Evolutionary conservation across 2,888 invertebrate genomes (phyloP).

Genomic region (Drosophila peninsularis): DNA sequence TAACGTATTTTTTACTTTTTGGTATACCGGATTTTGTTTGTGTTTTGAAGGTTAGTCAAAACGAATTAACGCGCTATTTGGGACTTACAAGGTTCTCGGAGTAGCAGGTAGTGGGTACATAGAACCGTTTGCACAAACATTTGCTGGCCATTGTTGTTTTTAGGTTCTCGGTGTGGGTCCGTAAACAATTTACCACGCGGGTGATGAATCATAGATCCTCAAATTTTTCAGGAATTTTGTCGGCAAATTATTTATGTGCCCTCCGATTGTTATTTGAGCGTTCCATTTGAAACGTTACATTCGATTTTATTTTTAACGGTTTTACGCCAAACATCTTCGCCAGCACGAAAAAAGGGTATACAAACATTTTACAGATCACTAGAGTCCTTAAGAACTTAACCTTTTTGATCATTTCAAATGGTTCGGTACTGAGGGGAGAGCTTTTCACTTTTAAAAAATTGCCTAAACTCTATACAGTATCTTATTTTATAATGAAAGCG

Average conservation of each 20-base stretch:
- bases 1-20: conserved; percentile 61
- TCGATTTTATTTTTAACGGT: conserved; percentile 48
- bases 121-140: conserved; percentile 38
- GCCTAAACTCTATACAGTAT: too few relatives aligned
- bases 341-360: neutral
- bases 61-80: conserved; percentile 76
- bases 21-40: conserved; percentile 43
- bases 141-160: conserved; percentile 69
- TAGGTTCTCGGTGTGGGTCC: conserved; percentile 58
- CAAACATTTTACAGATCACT: neutral
- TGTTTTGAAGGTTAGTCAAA: conserved; percentile 75
- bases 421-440: too few relatives aligned
- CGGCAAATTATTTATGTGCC: conserved; percentile 62
- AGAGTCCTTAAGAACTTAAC: too few relatives aligned
- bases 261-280: conserved; percentile 56
- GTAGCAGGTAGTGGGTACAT: conserved; percentile 61
- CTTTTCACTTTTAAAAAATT: too few relatives aligned
- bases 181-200: conserved; percentile 65
- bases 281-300: conserved; percentile 30
- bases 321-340: conserved; percentile 10
- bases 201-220: conserved; percentile 30
- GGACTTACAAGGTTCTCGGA: conserved; percentile 45
- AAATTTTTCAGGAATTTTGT: conserved; percentile 67
- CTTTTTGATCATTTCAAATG: too few relatives aligned
- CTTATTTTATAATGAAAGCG: too few relatives aligned